Conservation (phyloP, 2,113 vertebrate species). For the Grallaria varia region DNA sequence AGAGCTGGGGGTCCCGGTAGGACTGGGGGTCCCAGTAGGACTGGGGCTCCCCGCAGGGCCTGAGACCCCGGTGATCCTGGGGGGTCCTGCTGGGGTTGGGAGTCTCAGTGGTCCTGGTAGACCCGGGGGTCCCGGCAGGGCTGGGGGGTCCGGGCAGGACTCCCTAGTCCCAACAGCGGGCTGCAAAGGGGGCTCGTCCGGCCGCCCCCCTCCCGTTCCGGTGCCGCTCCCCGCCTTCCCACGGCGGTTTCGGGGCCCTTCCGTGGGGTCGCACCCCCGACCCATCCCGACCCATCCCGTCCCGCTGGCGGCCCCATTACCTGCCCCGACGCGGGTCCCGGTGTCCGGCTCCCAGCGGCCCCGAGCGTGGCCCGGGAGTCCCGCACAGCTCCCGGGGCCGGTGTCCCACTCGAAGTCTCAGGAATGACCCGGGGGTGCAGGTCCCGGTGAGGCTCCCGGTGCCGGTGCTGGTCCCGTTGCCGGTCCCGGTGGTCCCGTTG, state of each 20-base stretch:
- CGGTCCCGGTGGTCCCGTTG: neutral
- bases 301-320: neutral
- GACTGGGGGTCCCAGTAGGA: neutral
- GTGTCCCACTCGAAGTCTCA: neutral
- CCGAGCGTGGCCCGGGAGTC: neutral
- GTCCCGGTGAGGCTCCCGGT: too few relatives aligned
- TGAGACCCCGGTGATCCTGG: too few relatives aligned
- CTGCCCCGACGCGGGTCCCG: neutral
- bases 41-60: neutral
- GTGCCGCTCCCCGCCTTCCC: neutral
- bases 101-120: neutral
- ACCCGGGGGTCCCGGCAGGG: neutral
- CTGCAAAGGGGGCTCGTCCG: neutral
- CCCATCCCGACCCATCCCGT: neutral
- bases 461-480: neutral
- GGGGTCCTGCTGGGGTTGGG: neutral
- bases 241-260: neutral
- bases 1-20: neutral
- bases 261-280: neutral
- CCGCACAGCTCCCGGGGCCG: neutral
- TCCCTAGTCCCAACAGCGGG: too few relatives aligned
- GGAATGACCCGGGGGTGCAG: neutral
- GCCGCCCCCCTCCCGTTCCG: neutral
- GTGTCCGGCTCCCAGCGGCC: neutral
- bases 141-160: neutral